Base-by-base conservation (phyloP, 1,140 invertebrate genomes). In the Diabrotica undecimpunctata region DNA sequence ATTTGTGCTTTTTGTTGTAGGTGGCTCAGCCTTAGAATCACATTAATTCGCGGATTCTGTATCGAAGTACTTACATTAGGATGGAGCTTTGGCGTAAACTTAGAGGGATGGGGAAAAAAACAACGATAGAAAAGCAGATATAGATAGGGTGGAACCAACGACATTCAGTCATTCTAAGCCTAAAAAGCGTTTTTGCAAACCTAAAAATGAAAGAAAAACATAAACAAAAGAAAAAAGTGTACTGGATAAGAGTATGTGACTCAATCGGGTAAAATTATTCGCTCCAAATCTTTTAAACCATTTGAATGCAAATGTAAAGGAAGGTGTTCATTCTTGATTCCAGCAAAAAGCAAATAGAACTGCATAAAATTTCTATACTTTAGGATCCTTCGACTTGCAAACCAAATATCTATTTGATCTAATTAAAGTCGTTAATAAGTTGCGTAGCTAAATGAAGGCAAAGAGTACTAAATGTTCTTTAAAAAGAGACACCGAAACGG, bases 391-490 rank as follows among this genome's bases (percentile, higher is more conserved):
- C 35, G 54, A 55, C 35, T 36, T 55, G 35, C 12, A 55, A 55
- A 14, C 54, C 13, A 6, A 11, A 14, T 55, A 55, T 36, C 7
- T 55, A 14, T 55, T 55, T 55, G 12, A n/a, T 35, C 54, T 36
- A 6, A 55, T 14, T 11, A 36, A 55, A 55, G 54, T 55, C 8
- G 54, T 55, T 55, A 36, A 55, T 55, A 55, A 55, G 14, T 55
- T 55, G 35, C 7, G 13, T 11, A 14, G 13, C 7, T 55, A 55
- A 11, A 55, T 8, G 9, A 51, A 51, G 12, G 9, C 1, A 12
- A 25, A 25, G 1, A 25, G 12, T n/a, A n/a, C n/a, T n/a, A n/a
- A n/a, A n/a, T n/a, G n/a, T n/a, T n/a, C n/a, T n/a, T n/a, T n/a
- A n/a, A n/a, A n/a, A n/a, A n/a, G n/a, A n/a, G n/a, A n/a, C n/a